phyloP scores from a whole-genome alignment of 1,140 invertebrate genomes.

The Triops cancriformis region DNA sequence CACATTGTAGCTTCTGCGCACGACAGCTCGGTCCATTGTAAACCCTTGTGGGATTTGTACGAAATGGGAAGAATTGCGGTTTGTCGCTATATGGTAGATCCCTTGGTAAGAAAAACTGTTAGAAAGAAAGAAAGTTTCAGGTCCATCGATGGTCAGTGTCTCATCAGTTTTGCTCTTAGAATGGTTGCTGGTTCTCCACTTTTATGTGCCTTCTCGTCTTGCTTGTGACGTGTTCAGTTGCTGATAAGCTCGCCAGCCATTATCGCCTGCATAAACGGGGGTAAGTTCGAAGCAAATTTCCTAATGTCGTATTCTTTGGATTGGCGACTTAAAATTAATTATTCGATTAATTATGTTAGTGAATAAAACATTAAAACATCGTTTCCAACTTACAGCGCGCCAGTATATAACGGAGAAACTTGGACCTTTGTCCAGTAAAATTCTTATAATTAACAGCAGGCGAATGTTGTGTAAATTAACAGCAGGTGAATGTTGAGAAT shows the following conservation, averaged over 20 bases:
- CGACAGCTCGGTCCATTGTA: slow-evolving; percentile 55
- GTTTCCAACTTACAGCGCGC: neutral
- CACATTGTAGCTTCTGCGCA: slow-evolving; percentile 53
- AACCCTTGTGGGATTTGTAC: slow-evolving; percentile 60
- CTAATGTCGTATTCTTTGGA: too few species aligned
- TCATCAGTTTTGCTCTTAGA: neutral
- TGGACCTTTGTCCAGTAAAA: slow-evolving; percentile 3
- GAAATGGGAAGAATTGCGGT: slow-evolving; percentile 52
- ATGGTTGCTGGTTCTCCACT: neutral
- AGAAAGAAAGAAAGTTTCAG: neutral
- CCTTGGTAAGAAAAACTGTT: slow-evolving; percentile 44
- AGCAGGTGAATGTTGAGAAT: too few species aligned
- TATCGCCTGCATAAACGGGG: neutral
- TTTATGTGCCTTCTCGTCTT: neutral
- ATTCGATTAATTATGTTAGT: neutral
- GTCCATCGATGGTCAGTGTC: neutral
- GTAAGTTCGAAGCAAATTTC: neutral
- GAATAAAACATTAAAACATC: neutral
- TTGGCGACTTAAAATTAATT: too few species aligned
- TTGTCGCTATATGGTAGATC: slow-evolving; percentile 61
- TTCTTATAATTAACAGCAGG: neutral
- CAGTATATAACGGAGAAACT: neutral
- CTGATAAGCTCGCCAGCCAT: neutral
- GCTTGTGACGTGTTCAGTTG: neutral
- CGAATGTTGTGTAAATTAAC: neutral